Percentiles rank a stretch among this genome's conserved stretches.
Conservation (phyloP, 2,113 vertebrate species). For the Rhagologus leucostigma region DNA sequence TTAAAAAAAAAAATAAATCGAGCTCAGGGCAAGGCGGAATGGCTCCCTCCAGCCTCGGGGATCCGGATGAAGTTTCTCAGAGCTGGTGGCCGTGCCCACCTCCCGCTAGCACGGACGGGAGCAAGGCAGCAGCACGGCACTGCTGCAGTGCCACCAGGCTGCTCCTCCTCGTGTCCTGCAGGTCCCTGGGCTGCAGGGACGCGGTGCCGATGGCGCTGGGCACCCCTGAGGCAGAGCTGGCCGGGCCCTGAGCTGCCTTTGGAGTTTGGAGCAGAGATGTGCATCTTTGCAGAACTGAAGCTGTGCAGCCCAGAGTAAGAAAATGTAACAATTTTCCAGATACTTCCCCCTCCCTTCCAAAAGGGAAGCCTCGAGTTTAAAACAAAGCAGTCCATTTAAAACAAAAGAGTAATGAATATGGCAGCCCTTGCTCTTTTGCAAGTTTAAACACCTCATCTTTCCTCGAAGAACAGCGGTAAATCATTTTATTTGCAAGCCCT, state of each 20-base stretch:
- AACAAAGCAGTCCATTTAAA: neutral
- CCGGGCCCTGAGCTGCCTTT: neutral
- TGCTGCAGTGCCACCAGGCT: neutral
- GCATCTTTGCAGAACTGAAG: neutral
- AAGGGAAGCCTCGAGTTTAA: neutral
- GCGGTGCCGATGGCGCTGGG: neutral
- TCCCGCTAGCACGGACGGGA: rapidly evolving
- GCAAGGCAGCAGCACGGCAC: neutral
- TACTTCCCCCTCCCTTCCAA: neutral
- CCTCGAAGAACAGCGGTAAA: conserved; percentile 40
- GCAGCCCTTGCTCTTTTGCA: conserved; percentile 9
- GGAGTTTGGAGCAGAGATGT: neutral
- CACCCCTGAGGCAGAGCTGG: neutral
- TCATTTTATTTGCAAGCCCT: conserved; percentile 58
- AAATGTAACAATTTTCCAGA: neutral
- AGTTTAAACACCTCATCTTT: conserved; percentile 54
- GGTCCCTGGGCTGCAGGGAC: rapidly evolving
- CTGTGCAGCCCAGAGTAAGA: neutral
- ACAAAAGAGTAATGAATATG: neutral
- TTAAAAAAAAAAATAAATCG: neutral
- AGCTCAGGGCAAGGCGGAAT: rapidly evolving
- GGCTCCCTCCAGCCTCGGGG: rapidly evolving
- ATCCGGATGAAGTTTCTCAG: neutral
- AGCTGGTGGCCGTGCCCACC: neutral
- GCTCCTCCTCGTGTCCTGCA: rapidly evolving